Evolutionary conservation across 2,888 invertebrate genomes (phyloP), one percentile per base, ranked within the genome.

Genomic region (Chloroclysta siterata): DNA sequence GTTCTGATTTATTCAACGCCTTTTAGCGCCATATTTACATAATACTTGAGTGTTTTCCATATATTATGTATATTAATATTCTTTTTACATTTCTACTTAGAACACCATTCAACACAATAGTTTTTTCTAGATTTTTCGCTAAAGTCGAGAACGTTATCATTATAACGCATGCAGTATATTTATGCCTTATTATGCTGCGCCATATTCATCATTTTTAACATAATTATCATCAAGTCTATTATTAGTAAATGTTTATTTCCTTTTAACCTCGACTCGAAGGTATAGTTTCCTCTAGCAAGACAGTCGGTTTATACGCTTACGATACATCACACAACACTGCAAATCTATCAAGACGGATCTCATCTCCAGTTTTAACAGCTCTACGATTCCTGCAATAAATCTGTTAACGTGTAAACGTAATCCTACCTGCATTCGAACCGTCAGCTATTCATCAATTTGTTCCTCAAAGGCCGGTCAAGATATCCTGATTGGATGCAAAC

Each of bases 361-460:
- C 62, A 57, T 62, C 52, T 56, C 15, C 29, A n/a, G 41, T 53
- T 53, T 44, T 48, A 52, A 48, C 47, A 53, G 62, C 65, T 60
- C 54, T 22, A 22, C 62, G 52, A 44, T 29, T 57, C n/a, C 13
- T 53, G 63, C 59, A 56, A 68, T 71, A 69, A 69, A 71, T 71
- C 64, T 65, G 57, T 67, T 66, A 61, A 66, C 66, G 55, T 61
- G 58, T 67, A 67, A 63, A 65, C 63, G 56, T 61, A 65, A 67
- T 62, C 56, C 62, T 65, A 66, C 69, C 64, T 69, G 67, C 63
- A 63, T 64, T 60, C 33, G 48, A 29, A 11, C 62, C 47, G 62
- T 62, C 60, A 50, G 50, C 67, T 63, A 68, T 71, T 55, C 63
- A 50, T 71, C 71, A 68, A 71, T 69, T 67, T 68, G 66, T 66